phyloP scores from a whole-genome alignment of 2,797 vertebrate species.

The Anabacerthia variegaticeps region DNA sequence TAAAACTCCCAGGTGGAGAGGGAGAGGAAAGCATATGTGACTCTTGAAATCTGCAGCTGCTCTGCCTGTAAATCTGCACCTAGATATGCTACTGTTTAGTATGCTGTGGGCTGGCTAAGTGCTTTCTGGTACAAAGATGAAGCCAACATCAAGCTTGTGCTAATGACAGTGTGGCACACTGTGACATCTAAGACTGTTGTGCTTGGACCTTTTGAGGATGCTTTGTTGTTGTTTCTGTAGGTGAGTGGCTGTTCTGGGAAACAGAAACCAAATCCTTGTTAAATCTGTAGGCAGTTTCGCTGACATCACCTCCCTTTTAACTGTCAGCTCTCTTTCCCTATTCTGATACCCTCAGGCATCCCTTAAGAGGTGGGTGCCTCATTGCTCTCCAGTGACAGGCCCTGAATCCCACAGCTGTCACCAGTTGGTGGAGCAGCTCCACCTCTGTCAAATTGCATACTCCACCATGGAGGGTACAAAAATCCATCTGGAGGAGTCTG shows the following conservation, averaged over 20 bases:
- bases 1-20: not conserved
- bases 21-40: not conserved
- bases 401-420: constrained; percentile 22
- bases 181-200: not conserved
- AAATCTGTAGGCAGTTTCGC: not conserved
- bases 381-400: not conserved
- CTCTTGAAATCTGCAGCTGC: not conserved
- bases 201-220: not conserved
- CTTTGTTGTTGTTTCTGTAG: not conserved
- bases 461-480: not conserved
- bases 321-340: not conserved
- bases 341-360: not conserved
- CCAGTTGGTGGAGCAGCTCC: not conserved
- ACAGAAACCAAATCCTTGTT: not conserved
- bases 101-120: not conserved
- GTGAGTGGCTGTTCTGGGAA: not conserved
- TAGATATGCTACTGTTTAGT: not conserved
- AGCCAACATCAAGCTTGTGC: not conserved
- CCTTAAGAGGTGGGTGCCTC: not conserved
- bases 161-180: not conserved
- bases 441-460: not conserved
- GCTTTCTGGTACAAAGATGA: not conserved
- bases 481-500: not conserved
- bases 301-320: constrained; percentile 10
- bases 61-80: not conserved